Conservation (phyloP, 2,113 vertebrate genomes). For the Podilymbus podiceps region DNA sequence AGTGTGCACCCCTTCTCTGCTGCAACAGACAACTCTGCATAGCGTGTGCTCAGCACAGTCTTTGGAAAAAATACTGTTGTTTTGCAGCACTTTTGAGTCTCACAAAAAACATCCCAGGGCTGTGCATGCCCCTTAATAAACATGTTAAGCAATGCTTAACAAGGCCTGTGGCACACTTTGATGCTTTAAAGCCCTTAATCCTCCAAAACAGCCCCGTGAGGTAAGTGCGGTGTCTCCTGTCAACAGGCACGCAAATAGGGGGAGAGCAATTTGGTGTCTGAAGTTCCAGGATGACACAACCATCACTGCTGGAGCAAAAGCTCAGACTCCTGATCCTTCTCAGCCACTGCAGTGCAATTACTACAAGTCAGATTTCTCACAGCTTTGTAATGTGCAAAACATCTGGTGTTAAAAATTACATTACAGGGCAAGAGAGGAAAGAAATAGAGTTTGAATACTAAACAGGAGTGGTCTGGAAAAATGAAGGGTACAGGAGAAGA, state of each 20-base stretch:
- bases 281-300: background rate
- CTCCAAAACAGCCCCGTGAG: background rate
- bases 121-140: background rate
- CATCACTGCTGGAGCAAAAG: background rate
- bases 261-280: background rate
- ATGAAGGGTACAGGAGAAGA: background rate
- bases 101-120: background rate
- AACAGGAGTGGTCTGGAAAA: background rate
- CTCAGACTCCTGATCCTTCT: background rate
- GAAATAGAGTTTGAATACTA: background rate
- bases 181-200: background rate
- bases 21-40: background rate
- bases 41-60: fast-evolving
- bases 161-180: background rate
- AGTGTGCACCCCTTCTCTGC: background rate
- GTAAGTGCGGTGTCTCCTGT: background rate
- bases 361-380: background rate
- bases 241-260: background rate
- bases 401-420: slow-evolving; percentile 6
- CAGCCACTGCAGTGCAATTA: background rate
- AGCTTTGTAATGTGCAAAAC: slow-evolving; percentile 12
- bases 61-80: background rate
- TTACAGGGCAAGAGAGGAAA: background rate
- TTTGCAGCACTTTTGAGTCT: background rate
- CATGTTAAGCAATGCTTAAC: background rate